Conservation (phyloP, 2,113 vertebrate genomes). For the Rhinolophus sinicus region DNA sequence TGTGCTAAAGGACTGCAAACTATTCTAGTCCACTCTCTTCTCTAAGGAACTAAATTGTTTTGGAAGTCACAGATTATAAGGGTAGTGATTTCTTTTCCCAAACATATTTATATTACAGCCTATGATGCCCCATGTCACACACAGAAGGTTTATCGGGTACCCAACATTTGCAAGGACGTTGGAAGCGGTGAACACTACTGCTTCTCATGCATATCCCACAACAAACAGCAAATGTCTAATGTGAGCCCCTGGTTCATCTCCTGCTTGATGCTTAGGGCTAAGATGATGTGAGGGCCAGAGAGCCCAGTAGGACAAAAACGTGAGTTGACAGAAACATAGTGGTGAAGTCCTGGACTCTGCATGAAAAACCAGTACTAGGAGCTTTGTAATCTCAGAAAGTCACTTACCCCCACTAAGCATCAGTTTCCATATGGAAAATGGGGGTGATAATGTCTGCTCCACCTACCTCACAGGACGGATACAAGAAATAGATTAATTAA, state of each 20-base stretch:
- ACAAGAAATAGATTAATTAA: background rate
- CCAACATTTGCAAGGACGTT: background rate
- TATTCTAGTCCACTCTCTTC: background rate
- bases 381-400: background rate
- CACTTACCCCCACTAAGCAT: background rate
- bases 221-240: background rate
- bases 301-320: background rate
- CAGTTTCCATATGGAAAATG: background rate
- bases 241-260: background rate
- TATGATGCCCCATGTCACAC: background rate
- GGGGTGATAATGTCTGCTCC: background rate
- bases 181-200: background rate
- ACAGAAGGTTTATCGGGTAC: background rate
- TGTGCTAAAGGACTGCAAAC: background rate
- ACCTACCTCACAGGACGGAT: background rate
- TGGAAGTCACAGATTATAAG: background rate
- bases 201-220: background rate
- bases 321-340: background rate
- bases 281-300: background rate
- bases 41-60: background rate
- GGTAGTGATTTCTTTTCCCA: background rate
- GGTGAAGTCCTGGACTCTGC: background rate
- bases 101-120: background rate
- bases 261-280: background rate
- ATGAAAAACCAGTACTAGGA: background rate